Percentiles rank a stretch among this genome's conserved stretches.
Evolutionary conservation across 1,140 invertebrate species (phyloP).

Genomic region (Drosophila miranda): DNA sequence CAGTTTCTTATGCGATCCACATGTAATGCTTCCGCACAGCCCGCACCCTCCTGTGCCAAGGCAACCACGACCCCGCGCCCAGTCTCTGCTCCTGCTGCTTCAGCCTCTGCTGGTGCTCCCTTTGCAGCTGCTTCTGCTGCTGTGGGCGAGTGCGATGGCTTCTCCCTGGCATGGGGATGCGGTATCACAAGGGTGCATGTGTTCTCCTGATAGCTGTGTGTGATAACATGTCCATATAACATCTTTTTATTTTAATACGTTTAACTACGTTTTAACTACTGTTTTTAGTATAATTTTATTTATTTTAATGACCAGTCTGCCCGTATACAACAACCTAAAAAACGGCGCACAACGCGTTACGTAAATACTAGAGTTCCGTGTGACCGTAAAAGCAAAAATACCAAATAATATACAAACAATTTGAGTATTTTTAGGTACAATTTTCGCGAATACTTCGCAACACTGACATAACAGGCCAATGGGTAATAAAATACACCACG

Average conservation of each 20-base stretch:
- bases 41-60: conserved; percentile 1
- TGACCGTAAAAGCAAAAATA: too few relatives aligned
- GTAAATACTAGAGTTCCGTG: too few relatives aligned
- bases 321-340: conserved; percentile 31
- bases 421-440: too few relatives aligned
- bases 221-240: conserved; percentile 70
- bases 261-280: conserved; percentile 29
- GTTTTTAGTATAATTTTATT: conserved; percentile 44
- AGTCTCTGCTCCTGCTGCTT: conserved; percentile 1
- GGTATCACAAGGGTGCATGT: conserved; percentile 65
- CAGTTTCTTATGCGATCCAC: conserved; percentile 76
- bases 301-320: conserved; percentile 51
- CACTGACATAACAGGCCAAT: too few relatives aligned
- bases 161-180: conserved; percentile 52
- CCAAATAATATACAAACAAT: too few relatives aligned
- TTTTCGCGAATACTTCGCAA: too few relatives aligned
- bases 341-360: neutral
- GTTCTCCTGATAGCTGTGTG: conserved; percentile 69
- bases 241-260: conserved; percentile 57
- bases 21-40: conserved; percentile 29
- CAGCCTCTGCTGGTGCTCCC: conserved; percentile 15
- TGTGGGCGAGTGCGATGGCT: conserved; percentile 41
- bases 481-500: too few relatives aligned
- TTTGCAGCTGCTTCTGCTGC: conserved; percentile 27
- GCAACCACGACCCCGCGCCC: neutral